These are phyloP conservation scores for Babylonia areolata DNA, from an alignment of 1,140 invertebrate genomes.

Conservation along the genomic window DNA sequence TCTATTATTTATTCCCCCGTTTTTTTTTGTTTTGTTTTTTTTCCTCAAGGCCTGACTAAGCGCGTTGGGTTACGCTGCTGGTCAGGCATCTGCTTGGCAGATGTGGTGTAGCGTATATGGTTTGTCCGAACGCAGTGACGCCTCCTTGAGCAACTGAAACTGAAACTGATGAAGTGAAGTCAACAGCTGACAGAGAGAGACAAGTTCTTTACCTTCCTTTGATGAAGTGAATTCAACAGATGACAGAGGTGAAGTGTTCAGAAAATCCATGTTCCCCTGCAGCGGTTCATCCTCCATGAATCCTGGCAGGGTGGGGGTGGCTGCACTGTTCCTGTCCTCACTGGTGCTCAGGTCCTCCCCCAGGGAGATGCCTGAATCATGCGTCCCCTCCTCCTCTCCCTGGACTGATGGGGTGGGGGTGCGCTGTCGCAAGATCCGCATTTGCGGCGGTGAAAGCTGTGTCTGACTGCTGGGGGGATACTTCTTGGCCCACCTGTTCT, in stretches of 20 bases:
- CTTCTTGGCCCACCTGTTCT: not conserved
- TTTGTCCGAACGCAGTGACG: too few species aligned
- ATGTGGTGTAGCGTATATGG: too few species aligned
- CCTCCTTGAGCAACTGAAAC: too few species aligned
- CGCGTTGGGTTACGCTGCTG: too few species aligned
- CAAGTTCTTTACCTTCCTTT: not conserved
- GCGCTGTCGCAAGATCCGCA: not conserved
- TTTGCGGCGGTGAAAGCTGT: not conserved
- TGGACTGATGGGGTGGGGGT: not conserved
- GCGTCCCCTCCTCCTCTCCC: not conserved
- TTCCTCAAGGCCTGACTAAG: too few species aligned
- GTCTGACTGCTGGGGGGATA: not conserved
- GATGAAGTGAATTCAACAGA: not conserved
- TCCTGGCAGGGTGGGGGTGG: not conserved
- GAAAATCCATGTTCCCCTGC: not conserved
- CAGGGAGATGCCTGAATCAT: conserved; percentile 20
- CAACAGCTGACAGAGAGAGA: too few species aligned
- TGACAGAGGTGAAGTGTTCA: not conserved
- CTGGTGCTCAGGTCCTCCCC: not conserved
- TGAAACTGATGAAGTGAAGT: too few species aligned
- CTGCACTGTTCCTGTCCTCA: not conserved
- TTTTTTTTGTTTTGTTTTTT: too few species aligned
- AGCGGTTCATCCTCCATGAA: conserved; percentile 24
- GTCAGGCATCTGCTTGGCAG: too few species aligned
- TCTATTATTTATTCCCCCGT: too few species aligned